Evolutionary conservation across 2,113 vertebrate genomes (phyloP).

Genomic region (Tachysurus fulvidraco): DNA sequence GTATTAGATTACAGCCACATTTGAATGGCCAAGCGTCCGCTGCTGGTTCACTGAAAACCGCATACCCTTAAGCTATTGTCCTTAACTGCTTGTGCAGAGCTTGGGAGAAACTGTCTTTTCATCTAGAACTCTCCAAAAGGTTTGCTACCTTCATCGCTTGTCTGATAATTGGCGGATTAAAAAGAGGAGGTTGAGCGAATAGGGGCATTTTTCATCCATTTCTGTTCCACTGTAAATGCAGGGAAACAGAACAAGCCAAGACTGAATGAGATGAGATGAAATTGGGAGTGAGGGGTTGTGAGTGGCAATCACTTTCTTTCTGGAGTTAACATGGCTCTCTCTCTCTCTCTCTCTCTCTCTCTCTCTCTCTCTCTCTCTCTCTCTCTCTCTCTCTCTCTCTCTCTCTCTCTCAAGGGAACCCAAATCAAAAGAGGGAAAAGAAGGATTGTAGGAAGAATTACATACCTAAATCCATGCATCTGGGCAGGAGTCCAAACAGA

Average conservation of each 20-base stretch:
- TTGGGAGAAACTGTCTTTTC: constrained; percentile 43
- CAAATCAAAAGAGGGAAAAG: constrained; percentile 32
- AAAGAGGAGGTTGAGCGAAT: constrained; percentile 15
- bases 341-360: constrained; percentile 17
- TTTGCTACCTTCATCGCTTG: constrained; percentile 65
- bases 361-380: background rate
- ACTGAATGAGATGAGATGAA: constrained; percentile 34
- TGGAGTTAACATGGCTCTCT: constrained; percentile 28
- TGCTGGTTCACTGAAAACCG: constrained; percentile 67
- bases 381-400: too few species aligned
- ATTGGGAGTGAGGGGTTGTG: constrained; percentile 33
- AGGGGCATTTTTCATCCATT: constrained; percentile 32
- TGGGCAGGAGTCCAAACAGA: constrained; percentile 66
- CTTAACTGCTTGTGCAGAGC: constrained; percentile 65
- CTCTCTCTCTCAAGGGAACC: background rate
- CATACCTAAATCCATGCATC: constrained; percentile 67
- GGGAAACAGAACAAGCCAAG: constrained; percentile 4
- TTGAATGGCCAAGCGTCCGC: constrained; percentile 74
- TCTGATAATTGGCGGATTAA: constrained; percentile 44
- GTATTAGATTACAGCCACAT: constrained; percentile 80
- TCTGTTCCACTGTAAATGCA: constrained; percentile 31
- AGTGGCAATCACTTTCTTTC: constrained; percentile 26
- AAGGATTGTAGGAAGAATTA: constrained; percentile 40
- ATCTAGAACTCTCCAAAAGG: constrained; percentile 37
- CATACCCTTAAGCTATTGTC: constrained; percentile 69